Evolutionary conservation across 2,888 invertebrate genomes (phyloP).

Genomic region (Limnephilus marmoratus): DNA sequence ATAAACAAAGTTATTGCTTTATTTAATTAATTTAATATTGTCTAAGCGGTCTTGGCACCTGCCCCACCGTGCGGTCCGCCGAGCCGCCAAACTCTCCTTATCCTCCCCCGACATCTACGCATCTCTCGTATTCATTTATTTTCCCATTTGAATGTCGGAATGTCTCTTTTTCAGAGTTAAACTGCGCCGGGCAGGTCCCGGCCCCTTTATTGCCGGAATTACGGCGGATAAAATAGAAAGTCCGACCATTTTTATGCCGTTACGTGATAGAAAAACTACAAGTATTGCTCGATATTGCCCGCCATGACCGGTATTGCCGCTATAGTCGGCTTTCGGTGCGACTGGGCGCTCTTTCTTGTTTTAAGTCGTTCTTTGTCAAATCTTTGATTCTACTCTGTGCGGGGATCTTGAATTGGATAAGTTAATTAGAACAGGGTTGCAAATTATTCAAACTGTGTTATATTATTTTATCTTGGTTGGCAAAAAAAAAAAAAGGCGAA

Average conservation of each 20-base stretch:
- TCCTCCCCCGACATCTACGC: slow-evolving; percentile 26
- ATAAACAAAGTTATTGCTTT: no score
- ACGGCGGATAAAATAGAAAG: slow-evolving; percentile 54
- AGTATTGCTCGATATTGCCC: not conserved
- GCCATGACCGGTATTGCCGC: not conserved
- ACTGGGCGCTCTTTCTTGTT: not conserved
- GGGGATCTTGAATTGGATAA: not conserved
- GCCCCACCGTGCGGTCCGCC: not conserved
- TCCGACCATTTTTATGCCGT: slow-evolving; percentile 55
- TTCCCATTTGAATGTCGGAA: slow-evolving; percentile 42
- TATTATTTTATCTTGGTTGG: not conserved
- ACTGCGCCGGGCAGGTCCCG: slow-evolving; percentile 27
- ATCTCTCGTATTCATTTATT: slow-evolving; percentile 40
- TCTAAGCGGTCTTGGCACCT: not conserved
- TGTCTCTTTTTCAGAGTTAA: slow-evolving; percentile 39
- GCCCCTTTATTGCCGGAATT: slow-evolving; percentile 57
- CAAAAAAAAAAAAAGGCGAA: not conserved
- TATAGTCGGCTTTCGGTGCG: not conserved
- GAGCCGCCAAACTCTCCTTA: slow-evolving; percentile 1
- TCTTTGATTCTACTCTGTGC: not conserved
- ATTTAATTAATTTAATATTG: not conserved
- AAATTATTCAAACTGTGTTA: not conserved
- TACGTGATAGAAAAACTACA: slow-evolving; percentile 56
- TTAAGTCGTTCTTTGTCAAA: not conserved
- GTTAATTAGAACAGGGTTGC: not conserved